phyloP scores from a whole-genome alignment of 2,888 invertebrate genomes.

The Pandemis corylana region DNA sequence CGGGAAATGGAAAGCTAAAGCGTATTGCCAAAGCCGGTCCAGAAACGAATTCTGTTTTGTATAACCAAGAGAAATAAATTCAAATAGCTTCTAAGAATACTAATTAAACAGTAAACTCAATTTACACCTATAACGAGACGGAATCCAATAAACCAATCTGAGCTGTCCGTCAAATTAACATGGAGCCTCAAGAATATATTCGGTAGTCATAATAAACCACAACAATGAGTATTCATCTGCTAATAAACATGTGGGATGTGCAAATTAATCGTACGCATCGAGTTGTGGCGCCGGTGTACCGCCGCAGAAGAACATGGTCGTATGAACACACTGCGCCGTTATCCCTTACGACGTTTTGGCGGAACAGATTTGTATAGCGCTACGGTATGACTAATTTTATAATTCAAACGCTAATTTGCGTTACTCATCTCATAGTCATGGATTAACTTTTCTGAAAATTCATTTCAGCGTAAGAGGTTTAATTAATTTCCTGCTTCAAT shows the following conservation, averaged over 20 bases:
- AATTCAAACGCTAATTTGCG: constrained; percentile 16
- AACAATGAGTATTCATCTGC: constrained; percentile 40
- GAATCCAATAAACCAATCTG: constrained; percentile 21
- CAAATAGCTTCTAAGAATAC: neutral
- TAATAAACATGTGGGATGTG: constrained; percentile 57
- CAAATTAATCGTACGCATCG: constrained; percentile 72
- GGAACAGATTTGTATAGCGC: neutral
- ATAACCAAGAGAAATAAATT: neutral
- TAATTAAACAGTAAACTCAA: constrained; percentile 15
- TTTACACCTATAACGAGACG: constrained; percentile 30
- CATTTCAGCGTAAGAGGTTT: constrained; percentile 19
- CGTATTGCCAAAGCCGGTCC: too few species aligned
- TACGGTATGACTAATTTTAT: constrained; percentile 31
- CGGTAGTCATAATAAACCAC: constrained; percentile 38
- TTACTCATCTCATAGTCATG: constrained; percentile 25
- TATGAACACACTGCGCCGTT: constrained; percentile 1
- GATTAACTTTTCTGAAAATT: constrained; percentile 21
- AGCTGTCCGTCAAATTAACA: constrained; percentile 33
- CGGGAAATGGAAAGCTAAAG: too few species aligned
- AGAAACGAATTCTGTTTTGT: too few species aligned
- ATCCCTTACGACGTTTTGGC: constrained; percentile 16
- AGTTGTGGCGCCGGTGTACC: constrained; percentile 67
- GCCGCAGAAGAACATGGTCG: constrained; percentile 11
- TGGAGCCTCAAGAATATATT: constrained; percentile 28
- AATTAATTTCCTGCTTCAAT: constrained; percentile 49